phyloP scores from a whole-genome alignment of 35 echinoderm and acorn worm species.

The Strongylocentrotus purpuratus region DNA sequence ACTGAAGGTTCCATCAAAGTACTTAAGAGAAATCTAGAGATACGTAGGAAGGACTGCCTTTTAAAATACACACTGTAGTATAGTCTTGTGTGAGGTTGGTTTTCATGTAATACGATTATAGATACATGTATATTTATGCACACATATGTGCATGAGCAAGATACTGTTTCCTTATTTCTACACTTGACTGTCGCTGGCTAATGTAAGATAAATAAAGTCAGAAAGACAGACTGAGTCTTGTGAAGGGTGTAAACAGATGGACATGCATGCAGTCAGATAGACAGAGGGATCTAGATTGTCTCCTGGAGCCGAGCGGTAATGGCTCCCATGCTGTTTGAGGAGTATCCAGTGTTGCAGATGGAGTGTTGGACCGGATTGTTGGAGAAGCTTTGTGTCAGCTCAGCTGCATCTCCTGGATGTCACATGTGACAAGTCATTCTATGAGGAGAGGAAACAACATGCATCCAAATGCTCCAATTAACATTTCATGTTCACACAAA shows the following conservation, averaged over 20 bases:
- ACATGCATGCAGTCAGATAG: background rate
- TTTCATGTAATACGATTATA: too few species aligned
- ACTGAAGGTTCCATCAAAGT: too few species aligned
- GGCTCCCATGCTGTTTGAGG: slow-evolving; percentile 7
- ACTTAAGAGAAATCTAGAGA: too few species aligned
- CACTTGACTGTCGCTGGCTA: background rate
- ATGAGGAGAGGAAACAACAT: background rate
- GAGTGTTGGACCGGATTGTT: background rate
- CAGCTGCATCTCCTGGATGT: background rate
- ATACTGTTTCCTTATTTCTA: background rate
- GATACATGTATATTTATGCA: background rate
- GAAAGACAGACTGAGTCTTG: background rate
- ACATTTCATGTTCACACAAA: background rate
- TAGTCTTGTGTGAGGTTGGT: too few species aligned
- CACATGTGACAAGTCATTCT: background rate
- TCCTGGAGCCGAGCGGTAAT: background rate
- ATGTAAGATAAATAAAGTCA: background rate
- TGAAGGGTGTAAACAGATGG: background rate
- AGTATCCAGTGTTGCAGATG: slow-evolving; percentile 16
- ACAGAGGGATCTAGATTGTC: background rate
- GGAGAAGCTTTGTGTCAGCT: background rate
- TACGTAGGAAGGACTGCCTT: too few species aligned
- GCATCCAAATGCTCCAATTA: background rate
- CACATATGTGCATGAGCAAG: background rate
- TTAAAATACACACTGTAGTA: background rate